Percentiles rank a stretch among this genome's conserved stretches.
Conservation (phyloP, 2,113 vertebrate genomes). For the Merops nubicus region DNA sequence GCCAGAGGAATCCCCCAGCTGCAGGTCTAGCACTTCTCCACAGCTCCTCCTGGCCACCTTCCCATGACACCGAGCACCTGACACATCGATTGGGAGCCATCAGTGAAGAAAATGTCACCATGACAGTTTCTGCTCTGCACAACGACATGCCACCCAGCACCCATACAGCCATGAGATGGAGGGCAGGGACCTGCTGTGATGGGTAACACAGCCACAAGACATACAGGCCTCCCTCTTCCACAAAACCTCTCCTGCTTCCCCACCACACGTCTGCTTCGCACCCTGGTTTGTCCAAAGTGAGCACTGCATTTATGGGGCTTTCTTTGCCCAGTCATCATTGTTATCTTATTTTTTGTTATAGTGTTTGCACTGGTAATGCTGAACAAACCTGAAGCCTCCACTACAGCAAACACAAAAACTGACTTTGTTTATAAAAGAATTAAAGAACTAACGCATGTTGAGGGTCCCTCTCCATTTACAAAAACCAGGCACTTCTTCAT, state of each 20-base stretch:
- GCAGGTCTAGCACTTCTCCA: background rate
- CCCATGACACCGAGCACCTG: background rate
- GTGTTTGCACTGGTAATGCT: conserved; percentile 23
- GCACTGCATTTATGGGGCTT: background rate
- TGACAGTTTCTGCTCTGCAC: background rate
- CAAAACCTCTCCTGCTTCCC: background rate
- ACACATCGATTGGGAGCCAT: background rate
- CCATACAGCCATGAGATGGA: rapidly evolving
- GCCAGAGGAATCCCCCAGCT: background rate
- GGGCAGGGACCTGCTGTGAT: background rate
- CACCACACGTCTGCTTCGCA: rapidly evolving
- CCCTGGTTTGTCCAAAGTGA: background rate
- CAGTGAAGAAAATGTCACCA: rapidly evolving
- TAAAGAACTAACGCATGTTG: background rate
- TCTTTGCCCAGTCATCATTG: background rate
- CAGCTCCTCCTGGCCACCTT: background rate
- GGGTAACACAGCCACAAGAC: background rate
- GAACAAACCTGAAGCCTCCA: conserved; percentile 18
- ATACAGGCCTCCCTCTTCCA: background rate
- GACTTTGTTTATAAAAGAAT: conserved; percentile 34
- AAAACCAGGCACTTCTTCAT: background rate
- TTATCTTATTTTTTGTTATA: background rate
- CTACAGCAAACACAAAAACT: background rate
- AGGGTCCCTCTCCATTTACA: background rate
- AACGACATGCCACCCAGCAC: rapidly evolving